Evolutionary conservation across 92 coral and sea anemone genomes (phyloP).

Genomic region (Actinernus sp.): DNA sequence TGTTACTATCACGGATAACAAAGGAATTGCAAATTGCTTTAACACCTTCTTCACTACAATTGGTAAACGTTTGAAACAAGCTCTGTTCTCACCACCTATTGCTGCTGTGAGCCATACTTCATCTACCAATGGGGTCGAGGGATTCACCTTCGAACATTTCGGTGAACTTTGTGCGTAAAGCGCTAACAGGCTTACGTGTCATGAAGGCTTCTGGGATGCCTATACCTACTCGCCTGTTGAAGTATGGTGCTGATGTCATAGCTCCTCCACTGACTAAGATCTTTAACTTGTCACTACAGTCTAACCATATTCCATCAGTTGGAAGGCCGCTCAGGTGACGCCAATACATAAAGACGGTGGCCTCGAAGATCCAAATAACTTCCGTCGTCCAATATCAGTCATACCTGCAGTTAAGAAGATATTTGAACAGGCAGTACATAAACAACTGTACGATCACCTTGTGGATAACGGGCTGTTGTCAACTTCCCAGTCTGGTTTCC

Average conservation of each 20-base stretch:
- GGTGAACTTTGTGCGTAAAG: constrained; percentile 34
- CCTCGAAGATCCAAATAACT: constrained; percentile 16
- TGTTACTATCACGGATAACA: neutral
- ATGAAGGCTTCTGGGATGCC: constrained; percentile 37
- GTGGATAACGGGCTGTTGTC: constrained; percentile 7
- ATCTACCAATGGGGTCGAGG: constrained; percentile 1
- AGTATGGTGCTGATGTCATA: constrained; percentile 3
- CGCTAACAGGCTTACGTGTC: constrained; percentile 24
- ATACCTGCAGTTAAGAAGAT: constrained; percentile 25
- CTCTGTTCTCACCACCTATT: neutral
- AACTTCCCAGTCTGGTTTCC: constrained; percentile 7
- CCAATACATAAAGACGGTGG: constrained; percentile 12
- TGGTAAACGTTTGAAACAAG: neutral
- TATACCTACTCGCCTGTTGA: constrained; percentile 21
- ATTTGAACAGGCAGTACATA: constrained; percentile 24
- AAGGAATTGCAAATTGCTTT: constrained; percentile 23
- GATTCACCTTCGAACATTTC: constrained; percentile 31
- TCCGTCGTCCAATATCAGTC: constrained; percentile 26
- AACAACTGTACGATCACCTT: constrained; percentile 32
- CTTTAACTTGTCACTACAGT: constrained; percentile 13
- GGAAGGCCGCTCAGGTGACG: constrained; percentile 15
- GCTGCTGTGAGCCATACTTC: neutral
- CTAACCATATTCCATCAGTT: constrained; percentile 6
- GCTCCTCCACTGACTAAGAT: constrained; percentile 10
- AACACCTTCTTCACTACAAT: constrained; percentile 4